These are phyloP conservation scores for Nixonia krombeini DNA, from an alignment of 1,140 invertebrate species.

Conservation along the genomic window DNA sequence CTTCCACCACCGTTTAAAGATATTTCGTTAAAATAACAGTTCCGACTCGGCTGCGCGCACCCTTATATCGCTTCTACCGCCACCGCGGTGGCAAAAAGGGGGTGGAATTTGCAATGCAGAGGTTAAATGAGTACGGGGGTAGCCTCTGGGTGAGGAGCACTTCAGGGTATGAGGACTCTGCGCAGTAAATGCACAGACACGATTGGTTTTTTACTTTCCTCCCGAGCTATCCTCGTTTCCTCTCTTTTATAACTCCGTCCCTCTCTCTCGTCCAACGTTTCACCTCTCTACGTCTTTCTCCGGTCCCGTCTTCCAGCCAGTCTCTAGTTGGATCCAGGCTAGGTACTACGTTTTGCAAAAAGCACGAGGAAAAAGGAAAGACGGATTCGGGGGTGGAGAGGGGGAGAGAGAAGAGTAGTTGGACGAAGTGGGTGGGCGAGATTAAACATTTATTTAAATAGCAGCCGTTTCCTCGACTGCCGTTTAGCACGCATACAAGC, in stretches of 20 bases:
- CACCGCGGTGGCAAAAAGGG: constrained; percentile 59
- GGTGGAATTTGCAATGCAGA: constrained; percentile 73
- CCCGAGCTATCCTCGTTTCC: constrained; percentile 23
- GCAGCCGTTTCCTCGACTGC: constrained; percentile 58
- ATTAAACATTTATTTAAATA: constrained; percentile 73
- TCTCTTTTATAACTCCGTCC: constrained; percentile 8
- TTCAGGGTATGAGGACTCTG: constrained; percentile 22
- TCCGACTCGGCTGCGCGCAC: constrained; percentile 49
- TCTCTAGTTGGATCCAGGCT: constrained; percentile 5
- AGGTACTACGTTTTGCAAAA: constrained; percentile 39
- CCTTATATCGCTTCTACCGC: constrained; percentile 26
- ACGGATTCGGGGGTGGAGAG: too few relatives aligned
- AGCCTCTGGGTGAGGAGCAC: constrained; percentile 32
- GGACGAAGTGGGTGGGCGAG: constrained; percentile 48
- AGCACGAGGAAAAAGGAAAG: constrained; percentile 35
- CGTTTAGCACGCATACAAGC: constrained; percentile 40
- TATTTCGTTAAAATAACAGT: constrained; percentile 73
- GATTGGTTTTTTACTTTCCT: constrained; percentile 69
- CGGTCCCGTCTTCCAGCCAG: constrained; percentile 8
- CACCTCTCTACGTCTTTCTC: constrained; percentile 14
- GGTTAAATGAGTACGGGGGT: constrained; percentile 68
- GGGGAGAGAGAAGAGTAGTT: constrained; percentile 24
- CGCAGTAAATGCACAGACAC: constrained; percentile 63
- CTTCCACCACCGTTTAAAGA: constrained; percentile 66
- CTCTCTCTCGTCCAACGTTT: constrained; percentile 10